Base-by-base conservation (phyloP, 2,888 invertebrate genomes). In the Cotesia congregata region DNA sequence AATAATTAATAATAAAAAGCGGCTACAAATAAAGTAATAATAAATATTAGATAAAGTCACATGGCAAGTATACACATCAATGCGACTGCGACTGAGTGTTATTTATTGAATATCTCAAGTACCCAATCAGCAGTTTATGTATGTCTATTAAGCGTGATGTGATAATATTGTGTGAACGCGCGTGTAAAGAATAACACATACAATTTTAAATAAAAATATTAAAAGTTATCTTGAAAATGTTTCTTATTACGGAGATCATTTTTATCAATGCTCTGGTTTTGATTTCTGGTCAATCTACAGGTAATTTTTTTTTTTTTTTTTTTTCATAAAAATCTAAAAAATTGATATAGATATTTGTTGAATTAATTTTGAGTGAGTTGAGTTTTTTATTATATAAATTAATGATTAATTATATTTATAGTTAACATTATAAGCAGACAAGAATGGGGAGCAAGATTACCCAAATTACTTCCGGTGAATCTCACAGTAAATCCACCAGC, bases 381-480 rank as follows among this genome's bases (percentile, higher is more conserved):
- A n/a, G n/a, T n/a, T n/a, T n/a, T n/a, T n/a, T n/a, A n/a, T n/a
- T n/a, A n/a, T n/a, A n/a, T n/a, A n/a, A 20, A 20, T 17, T 30
- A 15, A 20, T 70, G 30, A 59, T 38, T 59, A 50, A 12, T 20
- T 12, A 12, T 50, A 50, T 50, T 38, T 60, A 17, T 17, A 59
- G 30, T 5, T 5, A 67, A 39, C 5, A 89, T 90, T 70, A 87
- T 91, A 69, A 82, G 83, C 1, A 85, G 91, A 79, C 65, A 81
- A 12, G 82, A 86, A 82, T 91, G 91, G 91, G 89, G 89, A 12
- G 91, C 90, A 12, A 83, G 82, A 69, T 1, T 78, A 7, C 80
- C 89, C 1, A 83, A 79, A 73, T 59, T 15, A 1, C 7, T 76
- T n/a, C 17, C 72, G 3, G 0, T 65, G 1, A 68, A 80, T 74